phyloP scores from a whole-genome alignment of 2,888 invertebrate genomes.

The Acleris sparsana region DNA sequence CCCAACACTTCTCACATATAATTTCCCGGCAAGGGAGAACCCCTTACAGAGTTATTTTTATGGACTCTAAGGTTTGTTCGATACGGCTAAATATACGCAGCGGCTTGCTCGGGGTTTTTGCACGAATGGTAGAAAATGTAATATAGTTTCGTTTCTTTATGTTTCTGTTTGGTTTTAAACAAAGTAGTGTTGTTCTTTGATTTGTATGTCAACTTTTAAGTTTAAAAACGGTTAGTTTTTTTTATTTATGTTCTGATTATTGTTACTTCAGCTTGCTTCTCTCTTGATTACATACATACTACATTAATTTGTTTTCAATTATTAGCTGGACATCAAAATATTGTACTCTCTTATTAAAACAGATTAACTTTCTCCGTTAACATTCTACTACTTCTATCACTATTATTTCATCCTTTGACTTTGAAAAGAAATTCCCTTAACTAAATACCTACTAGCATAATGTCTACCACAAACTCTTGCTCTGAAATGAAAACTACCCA shows the following conservation, averaged over 20 bases:
- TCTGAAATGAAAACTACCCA: slow-evolving; percentile 33
- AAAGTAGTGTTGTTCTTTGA: too few species aligned
- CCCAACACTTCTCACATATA: slow-evolving; percentile 52
- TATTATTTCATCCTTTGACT: not conserved
- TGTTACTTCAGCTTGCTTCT: too few species aligned
- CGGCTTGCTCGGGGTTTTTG: not conserved
- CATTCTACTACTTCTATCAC: not conserved
- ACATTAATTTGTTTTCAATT: too few species aligned
- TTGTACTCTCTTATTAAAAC: too few species aligned
- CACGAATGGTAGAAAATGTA: not conserved
- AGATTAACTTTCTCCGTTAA: not conserved
- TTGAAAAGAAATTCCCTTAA: not conserved
- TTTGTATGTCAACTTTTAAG: too few species aligned
- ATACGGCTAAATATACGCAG: slow-evolving; percentile 14
- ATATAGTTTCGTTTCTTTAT: too few species aligned
- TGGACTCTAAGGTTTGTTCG: slow-evolving; percentile 8
- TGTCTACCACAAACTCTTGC: slow-evolving; percentile 15
- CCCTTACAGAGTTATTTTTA: slow-evolving; percentile 27
- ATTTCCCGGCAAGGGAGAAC: slow-evolving; percentile 42
- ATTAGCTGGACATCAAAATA: too few species aligned
- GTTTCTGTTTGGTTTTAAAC: too few species aligned
- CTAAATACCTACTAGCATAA: slow-evolving; percentile 19
- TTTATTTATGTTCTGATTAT: too few species aligned
- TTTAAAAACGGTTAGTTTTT: too few species aligned
- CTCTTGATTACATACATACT: too few species aligned